Percentiles rank a stretch among this genome's conserved stretches.
Conservation (phyloP, 2,113 vertebrate species). For the Charina bottae region DNA sequence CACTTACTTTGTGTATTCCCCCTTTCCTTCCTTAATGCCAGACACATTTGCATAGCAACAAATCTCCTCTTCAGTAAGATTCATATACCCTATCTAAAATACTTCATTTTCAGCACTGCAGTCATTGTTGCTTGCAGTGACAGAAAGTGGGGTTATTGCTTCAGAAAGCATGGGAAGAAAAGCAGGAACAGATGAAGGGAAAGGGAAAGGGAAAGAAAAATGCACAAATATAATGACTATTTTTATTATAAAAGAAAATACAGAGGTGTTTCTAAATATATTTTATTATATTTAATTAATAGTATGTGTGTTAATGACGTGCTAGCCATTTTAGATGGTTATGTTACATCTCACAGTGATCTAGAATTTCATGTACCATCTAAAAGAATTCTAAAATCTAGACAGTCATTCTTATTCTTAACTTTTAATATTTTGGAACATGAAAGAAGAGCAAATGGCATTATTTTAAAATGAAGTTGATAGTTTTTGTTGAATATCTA, state of each 20-base stretch:
- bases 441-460: constrained; percentile 4
- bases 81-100: background rate
- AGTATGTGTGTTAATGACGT: constrained; percentile 37
- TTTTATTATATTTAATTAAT: no score
- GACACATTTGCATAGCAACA: constrained; percentile 22
- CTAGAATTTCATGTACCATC: background rate
- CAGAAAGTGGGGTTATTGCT: background rate
- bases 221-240: accelerated
- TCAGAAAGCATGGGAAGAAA: background rate
- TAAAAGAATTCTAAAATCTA: background rate
- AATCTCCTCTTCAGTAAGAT: background rate
- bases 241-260: background rate
- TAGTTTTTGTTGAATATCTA: background rate
- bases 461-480: background rate
- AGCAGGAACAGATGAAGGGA: background rate
- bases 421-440: no score
- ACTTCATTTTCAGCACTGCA: background rate
- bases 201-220: background rate
- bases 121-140: background rate
- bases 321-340: constrained; percentile 34
- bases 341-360: constrained; percentile 22
- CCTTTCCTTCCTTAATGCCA: background rate
- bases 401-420: constrained; percentile 7
- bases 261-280: no score
- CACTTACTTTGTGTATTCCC: background rate